phyloP scores from a whole-genome alignment of 2,113 vertebrate genomes.

The Rallus limicola region DNA sequence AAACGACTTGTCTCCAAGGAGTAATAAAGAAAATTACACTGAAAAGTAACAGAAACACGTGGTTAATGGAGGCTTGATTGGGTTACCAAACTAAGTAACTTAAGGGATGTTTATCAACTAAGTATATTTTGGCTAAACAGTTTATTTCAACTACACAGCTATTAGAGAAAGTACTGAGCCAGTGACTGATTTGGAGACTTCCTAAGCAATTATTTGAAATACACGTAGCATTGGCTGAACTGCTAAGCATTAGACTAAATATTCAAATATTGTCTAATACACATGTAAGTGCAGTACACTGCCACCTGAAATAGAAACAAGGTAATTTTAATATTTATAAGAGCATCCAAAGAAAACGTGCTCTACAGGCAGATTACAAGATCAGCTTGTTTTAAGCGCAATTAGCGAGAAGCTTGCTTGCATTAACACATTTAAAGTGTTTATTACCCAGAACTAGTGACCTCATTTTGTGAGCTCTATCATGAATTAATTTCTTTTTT shows the following conservation, averaged over 20 bases:
- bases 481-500: not conserved
- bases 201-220: not conserved
- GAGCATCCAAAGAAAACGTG: not conserved
- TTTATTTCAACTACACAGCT: conserved; percentile 15
- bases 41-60: conserved; percentile 9
- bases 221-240: not conserved
- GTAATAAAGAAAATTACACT: conserved; percentile 35
- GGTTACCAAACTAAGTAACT: not conserved
- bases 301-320: not conserved
- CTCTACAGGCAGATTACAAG: not conserved
- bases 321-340: not conserved
- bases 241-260: not conserved
- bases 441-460: not conserved
- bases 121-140: not conserved
- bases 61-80: not conserved
- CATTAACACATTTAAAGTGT: not conserved
- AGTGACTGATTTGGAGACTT: not conserved
- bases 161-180: not conserved
- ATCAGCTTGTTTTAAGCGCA: not conserved
- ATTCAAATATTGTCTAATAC: not conserved
- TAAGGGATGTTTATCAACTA: conserved; percentile 16
- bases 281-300: not conserved
- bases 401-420: not conserved
- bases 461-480: not conserved
- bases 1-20: conserved; percentile 13